A percentile compares a stretch with the other conserved stretches of the same genome.
phyloP scores from a whole-genome alignment of 1,140 invertebrate genomes.

The Hylaeus volcanicus region DNA sequence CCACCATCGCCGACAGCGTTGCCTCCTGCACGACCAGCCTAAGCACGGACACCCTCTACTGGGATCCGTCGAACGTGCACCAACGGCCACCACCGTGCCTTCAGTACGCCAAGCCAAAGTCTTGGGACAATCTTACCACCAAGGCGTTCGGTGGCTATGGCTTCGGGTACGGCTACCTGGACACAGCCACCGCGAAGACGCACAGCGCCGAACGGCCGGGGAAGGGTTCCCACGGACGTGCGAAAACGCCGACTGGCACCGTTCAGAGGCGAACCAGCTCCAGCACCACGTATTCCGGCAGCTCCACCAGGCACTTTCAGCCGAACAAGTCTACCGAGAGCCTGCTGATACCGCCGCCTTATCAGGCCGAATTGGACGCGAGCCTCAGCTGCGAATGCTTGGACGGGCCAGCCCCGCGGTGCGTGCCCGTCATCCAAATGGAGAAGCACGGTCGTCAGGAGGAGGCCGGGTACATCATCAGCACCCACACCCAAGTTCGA shows the following conservation, averaged over 20 bases:
- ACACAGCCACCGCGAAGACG: constrained; percentile 83
- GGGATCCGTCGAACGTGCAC: constrained; percentile 84
- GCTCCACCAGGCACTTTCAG: constrained; percentile 80
- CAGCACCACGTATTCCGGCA: constrained; percentile 70
- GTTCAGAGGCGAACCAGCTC: constrained; percentile 75
- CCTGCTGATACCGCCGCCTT: constrained; percentile 84
- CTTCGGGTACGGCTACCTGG: constrained; percentile 91
- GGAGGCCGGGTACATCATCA: constrained; percentile 49
- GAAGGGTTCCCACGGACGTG: constrained; percentile 74
- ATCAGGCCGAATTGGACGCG: constrained; percentile 73
- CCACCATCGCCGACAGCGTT: constrained; percentile 82
- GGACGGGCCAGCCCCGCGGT: constrained; percentile 73
- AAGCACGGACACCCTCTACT: constrained; percentile 91
- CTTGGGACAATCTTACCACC: constrained; percentile 92
- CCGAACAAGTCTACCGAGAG: constrained; percentile 90
- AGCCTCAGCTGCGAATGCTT: constrained; percentile 30
- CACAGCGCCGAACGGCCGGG: constrained; percentile 80
- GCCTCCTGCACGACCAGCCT: constrained; percentile 91
- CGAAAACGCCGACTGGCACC: constrained; percentile 81
- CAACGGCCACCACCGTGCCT: constrained; percentile 81
- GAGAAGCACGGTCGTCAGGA: constrained; percentile 73
- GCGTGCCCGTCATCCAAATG: constrained; percentile 66
- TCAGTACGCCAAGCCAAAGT: constrained; percentile 89
- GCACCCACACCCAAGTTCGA: constrained; percentile 73
- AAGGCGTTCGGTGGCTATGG: constrained; percentile 91